Evolutionary conservation across 2,888 invertebrate genomes (phyloP), one percentile per base, ranked within the genome.

Genomic region (Lissocephala sabroskyi): DNA sequence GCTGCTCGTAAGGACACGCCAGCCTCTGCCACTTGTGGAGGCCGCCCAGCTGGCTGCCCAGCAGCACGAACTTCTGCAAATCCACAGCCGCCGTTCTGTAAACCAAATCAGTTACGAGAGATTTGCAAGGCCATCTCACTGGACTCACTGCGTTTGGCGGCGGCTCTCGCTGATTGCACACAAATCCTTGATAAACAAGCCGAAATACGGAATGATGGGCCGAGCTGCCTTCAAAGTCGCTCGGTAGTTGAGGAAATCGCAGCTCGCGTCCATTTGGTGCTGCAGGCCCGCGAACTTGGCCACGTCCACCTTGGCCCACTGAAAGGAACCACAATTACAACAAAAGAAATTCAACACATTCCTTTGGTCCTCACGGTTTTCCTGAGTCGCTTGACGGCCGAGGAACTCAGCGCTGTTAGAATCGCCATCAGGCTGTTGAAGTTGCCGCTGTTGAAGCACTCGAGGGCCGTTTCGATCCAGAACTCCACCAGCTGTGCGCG

Each of bases 371-470:
- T 88, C 86, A 97, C 97, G 71, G 97, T 97, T 87, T 96, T 96
- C 86, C 96, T 97, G 54, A 97, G 88, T 79, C 97, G 89, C n/a
- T 94, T 90, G 61, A 98, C 91, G 7, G 96, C 93, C 10, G 92
- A 92, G 91, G 96, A 92, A 82, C 96, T 96, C 56, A 98, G 87
- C 2, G 97, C 97, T 49, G 96, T 95, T 67, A 96, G 93, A 74
- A 98, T 97, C 6, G 97, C 96, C 97, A 98, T 97, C 35, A 97
- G 86, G 26, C 97, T 97, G 85, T 98, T 98, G 83, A 97, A 98
- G 85, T 98, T 98, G 42, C 97, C 97, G 65, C 97, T 93, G 85
- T 97, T 97, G 85, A 97, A 96, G 82, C 97, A 97, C 82, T 97
- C 97, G 53, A 96, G 88, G 1, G 96, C 97, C 1, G 96, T 94